Base-by-base conservation (phyloP, 1,140 invertebrate species). In the Neomicropteryx cornuta region DNA sequence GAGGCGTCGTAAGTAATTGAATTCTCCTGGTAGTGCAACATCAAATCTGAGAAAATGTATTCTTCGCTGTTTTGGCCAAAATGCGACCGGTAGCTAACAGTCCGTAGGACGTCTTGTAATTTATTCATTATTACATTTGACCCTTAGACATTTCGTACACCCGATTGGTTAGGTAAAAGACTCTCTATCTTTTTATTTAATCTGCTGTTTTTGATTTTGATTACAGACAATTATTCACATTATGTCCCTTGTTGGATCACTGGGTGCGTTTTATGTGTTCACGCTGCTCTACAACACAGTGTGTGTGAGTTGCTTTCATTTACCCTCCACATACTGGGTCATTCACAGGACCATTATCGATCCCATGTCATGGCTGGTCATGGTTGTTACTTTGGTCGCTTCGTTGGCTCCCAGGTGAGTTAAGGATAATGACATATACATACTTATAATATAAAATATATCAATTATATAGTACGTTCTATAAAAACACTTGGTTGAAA, bases 141-240 rank as follows among this genome's bases (percentile, higher is more conserved):
- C n/a, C n/a, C n/a, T n/a, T n/a, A n/a, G n/a, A n/a, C n/a, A n/a
- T n/a, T n/a, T n/a, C n/a, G n/a, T n/a, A n/a, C n/a, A n/a, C n/a
- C n/a, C n/a, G n/a, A n/a, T n/a, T n/a, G n/a, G n/a, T n/a, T n/a
- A n/a, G n/a, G n/a, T n/a, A n/a, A n/a, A n/a, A n/a, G n/a, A n/a
- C n/a, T n/a, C n/a, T n/a, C n/a, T n/a, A n/a, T n/a, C n/a, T n/a
- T n/a, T n/a, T n/a, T n/a, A n/a, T n/a, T n/a, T n/a, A n/a, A n/a
- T n/a, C n/a, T n/a, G n/a, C n/a, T n/a, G n/a, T n/a, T n/a, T n/a
- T n/a, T n/a, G n/a, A n/a, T n/a, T n/a, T 13, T 46, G 46, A 55
- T 76, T 76, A 10, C 71, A 95, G 90, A 94, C 89, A 36, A 75
- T 89, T 60, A 78, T 94, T 42, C 90, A 95, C 54, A 67, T 81